These are phyloP conservation scores for Isoperla grammatica DNA, from an alignment of 2,888 invertebrate genomes.

Conservation along the genomic window DNA sequence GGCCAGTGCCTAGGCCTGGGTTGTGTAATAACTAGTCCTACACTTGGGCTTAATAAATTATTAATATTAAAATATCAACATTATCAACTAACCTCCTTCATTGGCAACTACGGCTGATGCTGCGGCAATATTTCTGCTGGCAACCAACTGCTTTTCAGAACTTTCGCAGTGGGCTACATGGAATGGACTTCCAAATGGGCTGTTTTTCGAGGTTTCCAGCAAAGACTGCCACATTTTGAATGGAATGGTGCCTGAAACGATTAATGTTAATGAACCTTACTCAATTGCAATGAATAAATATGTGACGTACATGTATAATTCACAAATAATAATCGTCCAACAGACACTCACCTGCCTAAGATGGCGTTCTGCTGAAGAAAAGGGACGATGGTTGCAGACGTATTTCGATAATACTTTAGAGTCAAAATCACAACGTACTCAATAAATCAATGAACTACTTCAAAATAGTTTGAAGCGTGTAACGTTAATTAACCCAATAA, in stretches of 20 bases:
- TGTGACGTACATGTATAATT: neutral
- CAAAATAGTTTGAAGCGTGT: no score
- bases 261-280: neutral
- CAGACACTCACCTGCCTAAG: conserved; percentile 3
- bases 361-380: conserved; percentile 22
- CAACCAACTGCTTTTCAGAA: conserved; percentile 36
- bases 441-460: no score
- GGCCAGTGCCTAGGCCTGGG: no score
- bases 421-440: no score
- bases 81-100: conserved; percentile 40
- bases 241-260: conserved; percentile 21
- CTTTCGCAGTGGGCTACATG: conserved; percentile 42
- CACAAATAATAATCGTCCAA: no score
- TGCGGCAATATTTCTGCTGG: conserved; percentile 43
- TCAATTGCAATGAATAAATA: neutral
- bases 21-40: no score
- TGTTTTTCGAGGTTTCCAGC: conserved; percentile 44
- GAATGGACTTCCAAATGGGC: conserved; percentile 43
- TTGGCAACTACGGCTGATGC: conserved; percentile 35
- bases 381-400: conserved; percentile 20
- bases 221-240: conserved; percentile 44
- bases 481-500: no score
- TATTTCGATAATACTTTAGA: no score
- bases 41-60: neutral
- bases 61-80: conserved; percentile 15